Conservation (phyloP, 2,797 vertebrate genomes). For the Synanceia verrucosa region DNA sequence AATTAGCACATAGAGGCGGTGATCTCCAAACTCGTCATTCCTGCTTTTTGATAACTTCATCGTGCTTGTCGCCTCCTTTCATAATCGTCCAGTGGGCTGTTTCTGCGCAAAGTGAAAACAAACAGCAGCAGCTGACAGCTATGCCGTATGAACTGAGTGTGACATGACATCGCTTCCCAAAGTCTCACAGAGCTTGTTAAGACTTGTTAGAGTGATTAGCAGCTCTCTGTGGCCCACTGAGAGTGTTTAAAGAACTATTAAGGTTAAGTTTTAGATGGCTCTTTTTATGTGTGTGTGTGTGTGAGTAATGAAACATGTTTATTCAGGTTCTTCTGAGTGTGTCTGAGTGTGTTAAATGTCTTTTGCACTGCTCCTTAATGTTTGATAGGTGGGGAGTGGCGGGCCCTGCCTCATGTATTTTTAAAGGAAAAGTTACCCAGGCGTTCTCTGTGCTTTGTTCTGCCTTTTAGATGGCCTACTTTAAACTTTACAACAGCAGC, state of each 20-base stretch:
- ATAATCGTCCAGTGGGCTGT: too few species aligned
- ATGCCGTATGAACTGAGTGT: background rate
- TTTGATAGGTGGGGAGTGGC: constrained; percentile 62
- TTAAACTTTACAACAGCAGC: constrained; percentile 45
- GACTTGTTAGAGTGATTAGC: background rate
- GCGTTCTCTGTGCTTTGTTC: constrained; percentile 54
- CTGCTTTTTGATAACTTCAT: too few species aligned
- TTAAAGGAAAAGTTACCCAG: constrained; percentile 57
- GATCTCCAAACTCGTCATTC: too few species aligned
- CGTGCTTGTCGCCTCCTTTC: too few species aligned
- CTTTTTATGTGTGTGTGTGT: background rate
- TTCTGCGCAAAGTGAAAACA: background rate
- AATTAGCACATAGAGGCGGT: background rate
- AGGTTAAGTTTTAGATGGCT: background rate
- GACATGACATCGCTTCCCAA: background rate
- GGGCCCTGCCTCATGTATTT: constrained; percentile 57
- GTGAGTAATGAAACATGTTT: background rate
- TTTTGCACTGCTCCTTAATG: constrained; percentile 53
- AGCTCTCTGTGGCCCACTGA: background rate
- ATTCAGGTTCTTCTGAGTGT: background rate
- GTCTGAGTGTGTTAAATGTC: constrained; percentile 1
- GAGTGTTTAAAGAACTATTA: background rate
- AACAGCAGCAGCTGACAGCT: background rate
- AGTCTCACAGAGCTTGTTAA: background rate
- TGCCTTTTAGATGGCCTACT: constrained; percentile 64